Conservation (phyloP, 2,888 invertebrate genomes). For the Caenorhabditis becei region DNA sequence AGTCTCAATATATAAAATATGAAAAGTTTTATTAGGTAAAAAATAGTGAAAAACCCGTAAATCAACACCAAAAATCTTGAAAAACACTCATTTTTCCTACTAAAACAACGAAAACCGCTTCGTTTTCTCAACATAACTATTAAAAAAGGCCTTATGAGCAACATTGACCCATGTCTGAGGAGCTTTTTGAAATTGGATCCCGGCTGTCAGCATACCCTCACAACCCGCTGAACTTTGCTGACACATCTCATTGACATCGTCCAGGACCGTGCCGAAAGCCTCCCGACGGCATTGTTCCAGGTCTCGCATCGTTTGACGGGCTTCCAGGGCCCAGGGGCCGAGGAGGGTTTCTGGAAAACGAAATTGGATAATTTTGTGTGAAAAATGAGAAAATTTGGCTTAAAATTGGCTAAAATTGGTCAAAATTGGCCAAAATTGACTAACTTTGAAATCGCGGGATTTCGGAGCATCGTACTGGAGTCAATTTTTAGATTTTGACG, state of each 20-base stretch:
- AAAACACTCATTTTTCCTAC: background rate
- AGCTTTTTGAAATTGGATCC: conserved; percentile 29
- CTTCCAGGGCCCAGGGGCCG: conserved; percentile 58
- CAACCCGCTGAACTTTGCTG: conserved; percentile 64
- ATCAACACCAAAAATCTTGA: background rate
- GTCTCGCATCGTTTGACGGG: conserved; percentile 60
- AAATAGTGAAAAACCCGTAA: conserved; percentile 2
- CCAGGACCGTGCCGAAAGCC: conserved; percentile 54
- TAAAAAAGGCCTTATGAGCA: conserved; percentile 56
- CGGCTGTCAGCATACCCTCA: conserved; percentile 57
- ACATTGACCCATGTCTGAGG: conserved; percentile 57
- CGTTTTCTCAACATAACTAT: conserved; percentile 45
- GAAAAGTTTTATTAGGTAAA: background rate
- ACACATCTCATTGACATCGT: conserved; percentile 63
- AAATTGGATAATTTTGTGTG: no score
- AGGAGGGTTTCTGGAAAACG: conserved; percentile 36
- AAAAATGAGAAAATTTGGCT: background rate
- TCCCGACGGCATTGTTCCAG: conserved; percentile 64
- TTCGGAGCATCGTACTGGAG: no score
- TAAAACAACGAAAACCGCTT: conserved; percentile 38
- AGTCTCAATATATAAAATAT: background rate
- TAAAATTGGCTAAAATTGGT: background rate
- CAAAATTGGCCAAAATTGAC: no score
- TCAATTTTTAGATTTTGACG: no score
- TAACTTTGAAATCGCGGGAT: no score